phyloP scores from a whole-genome alignment of 2,113 vertebrate species.

The Otus sunia region DNA sequence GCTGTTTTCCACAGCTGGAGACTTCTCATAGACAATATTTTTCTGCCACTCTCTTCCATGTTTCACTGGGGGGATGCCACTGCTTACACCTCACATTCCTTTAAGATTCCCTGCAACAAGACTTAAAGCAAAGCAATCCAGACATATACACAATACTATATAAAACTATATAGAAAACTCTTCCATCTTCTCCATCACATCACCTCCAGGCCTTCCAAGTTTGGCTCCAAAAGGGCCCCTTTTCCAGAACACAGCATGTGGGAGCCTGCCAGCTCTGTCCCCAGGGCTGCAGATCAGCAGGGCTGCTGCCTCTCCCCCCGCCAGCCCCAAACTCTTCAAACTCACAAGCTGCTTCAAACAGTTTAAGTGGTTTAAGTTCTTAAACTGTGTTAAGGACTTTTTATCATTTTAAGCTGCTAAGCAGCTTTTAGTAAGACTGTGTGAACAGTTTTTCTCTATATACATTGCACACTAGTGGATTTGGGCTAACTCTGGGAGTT shows the following conservation, averaged over 20 bases:
- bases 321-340: neutral
- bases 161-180: neutral
- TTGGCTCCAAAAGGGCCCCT: neutral
- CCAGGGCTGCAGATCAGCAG: neutral
- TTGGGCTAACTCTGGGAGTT: neutral
- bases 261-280: neutral
- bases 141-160: too few species aligned
- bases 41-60: neutral
- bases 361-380: constrained; percentile 61
- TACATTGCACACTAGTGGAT: neutral
- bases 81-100: neutral
- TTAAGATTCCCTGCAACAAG: neutral
- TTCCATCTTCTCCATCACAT: neutral
- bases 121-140: neutral
- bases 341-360: neutral
- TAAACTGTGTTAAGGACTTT: constrained; percentile 54
- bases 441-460: neutral
- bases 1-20: neutral
- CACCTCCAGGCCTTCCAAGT: neutral
- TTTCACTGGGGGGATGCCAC: neutral
- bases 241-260: rapidly evolving
- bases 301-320: neutral
- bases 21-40: neutral
- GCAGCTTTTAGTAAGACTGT: constrained; percentile 41
- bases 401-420: constrained; percentile 64